Percentiles rank a stretch among this genome's conserved stretches.
Evolutionary conservation across 2,113 vertebrate genomes (phyloP).

Genomic region (Megalops atlanticus): DNA sequence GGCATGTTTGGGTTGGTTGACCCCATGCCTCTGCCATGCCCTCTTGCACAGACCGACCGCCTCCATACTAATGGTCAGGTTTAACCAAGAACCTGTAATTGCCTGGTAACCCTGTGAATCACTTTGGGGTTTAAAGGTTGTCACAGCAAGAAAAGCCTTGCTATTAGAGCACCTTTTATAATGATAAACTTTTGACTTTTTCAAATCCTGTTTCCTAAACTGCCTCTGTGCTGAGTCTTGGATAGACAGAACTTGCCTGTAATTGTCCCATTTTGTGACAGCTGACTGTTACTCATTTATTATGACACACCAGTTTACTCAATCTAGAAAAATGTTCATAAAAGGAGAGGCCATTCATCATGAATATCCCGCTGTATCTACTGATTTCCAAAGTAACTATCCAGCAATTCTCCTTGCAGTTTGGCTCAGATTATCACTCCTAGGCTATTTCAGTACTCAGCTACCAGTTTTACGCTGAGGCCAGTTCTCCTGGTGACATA

Average conservation of each 20-base stretch:
- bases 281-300: no score
- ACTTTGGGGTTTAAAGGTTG: neutral
- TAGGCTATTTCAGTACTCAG: neutral
- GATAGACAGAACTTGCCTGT: no score
- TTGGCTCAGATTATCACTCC: no score
- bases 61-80: neutral
- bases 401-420: no score
- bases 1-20: neutral
- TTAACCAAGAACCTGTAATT: no score
- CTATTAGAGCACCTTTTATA: no score
- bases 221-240: no score
- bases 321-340: neutral
- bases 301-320: neutral
- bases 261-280: neutral
- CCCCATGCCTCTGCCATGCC: neutral
- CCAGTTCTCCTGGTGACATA: neutral
- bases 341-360: no score
- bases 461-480: neutral
- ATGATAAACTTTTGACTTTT: no score
- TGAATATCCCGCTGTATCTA: no score
- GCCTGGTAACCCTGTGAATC: neutral
- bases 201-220: no score
- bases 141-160: neutral
- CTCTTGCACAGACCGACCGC: neutral
- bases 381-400: no score